Evolutionary conservation across 2,797 vertebrate species (phyloP), one percentile per base, ranked within the genome.

Genomic region (Varecia variegata): DNA sequence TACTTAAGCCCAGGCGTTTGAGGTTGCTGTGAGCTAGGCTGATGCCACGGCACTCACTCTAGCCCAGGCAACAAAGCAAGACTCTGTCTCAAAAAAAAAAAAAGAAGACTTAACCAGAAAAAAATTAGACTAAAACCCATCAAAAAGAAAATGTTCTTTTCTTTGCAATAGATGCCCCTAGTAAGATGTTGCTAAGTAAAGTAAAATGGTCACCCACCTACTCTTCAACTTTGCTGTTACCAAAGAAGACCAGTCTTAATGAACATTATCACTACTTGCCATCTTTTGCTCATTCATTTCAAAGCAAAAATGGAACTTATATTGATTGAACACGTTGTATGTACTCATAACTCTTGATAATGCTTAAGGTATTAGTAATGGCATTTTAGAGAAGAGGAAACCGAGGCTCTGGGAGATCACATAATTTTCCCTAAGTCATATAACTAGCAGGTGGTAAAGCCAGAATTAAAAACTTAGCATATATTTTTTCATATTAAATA

Each of bases 291-390:
- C 74, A 67, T 93, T 83, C 65, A 68, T 92, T 74, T 81, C 67
- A 86, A 85, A 81, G 52, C 35, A 89, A 92, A 95, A 81, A 60
- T 68, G 25, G 23, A 95, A 76, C 70, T 85, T 92, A n/a, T 3
- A 65, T 50, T 95, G 43, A 82, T 23, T 77, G 17, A 85, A 43
- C 30, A 70, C 47, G 85, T 47, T 70, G 5, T 56, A 27, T 45
- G 14, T 86, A 7, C n/a, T 95, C 18, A 4, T 76, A 94, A 56
- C 20, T 76, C 32, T 47, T 79, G 60, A 83, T 32, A 76, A 68
- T 74, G 73, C 12, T 76, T 45, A 70, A 81, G 5, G 5, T 87
- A 62, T 74, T 88, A 38, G 54, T 74, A 76, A 43, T 54, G 25
- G 21, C 50, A 81, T 45, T 92, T 89, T 86, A 86, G 67, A 89